A percentile compares a stretch with the other conserved stretches of the same genome.
Conservation (phyloP, 64 coral and sea anemone species). For the Stichodactyla helianthus region DNA sequence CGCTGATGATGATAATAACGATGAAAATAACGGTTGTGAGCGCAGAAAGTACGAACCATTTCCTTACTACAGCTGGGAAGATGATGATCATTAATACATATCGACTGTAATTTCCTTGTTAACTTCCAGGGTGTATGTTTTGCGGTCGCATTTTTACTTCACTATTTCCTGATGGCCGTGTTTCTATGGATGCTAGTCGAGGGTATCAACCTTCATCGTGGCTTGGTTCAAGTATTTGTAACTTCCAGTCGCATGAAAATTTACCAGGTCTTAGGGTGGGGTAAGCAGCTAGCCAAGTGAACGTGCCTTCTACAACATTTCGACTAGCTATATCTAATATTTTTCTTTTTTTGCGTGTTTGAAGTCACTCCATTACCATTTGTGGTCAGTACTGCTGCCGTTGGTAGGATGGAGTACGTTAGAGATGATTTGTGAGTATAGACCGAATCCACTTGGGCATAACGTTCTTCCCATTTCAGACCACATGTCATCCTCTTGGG, state of each 20-base stretch:
- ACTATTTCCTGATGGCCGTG: constrained; percentile 45
- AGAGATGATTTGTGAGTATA: constrained; percentile 42
- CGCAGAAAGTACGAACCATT: background rate
- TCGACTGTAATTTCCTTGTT: background rate
- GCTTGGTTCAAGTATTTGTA: constrained; percentile 46
- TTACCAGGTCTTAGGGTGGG: constrained; percentile 45
- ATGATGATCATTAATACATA: background rate
- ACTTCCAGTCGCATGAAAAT: constrained; percentile 35
- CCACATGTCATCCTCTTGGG: too few relatives aligned
- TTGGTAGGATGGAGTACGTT: constrained; percentile 21
- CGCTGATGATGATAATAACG: too few relatives aligned
- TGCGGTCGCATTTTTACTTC: constrained; percentile 29
- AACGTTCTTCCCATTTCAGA: too few relatives aligned
- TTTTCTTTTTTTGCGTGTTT: background rate
- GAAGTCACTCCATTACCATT: constrained; percentile 16
- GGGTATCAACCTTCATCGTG: constrained; percentile 51
- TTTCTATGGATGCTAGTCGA: constrained; percentile 61
- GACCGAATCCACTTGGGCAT: too few relatives aligned
- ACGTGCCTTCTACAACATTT: too few relatives aligned
- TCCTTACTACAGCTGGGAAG: background rate
- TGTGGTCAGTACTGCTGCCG: constrained; percentile 13
- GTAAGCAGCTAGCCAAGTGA: background rate
- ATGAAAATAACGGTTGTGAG: too few relatives aligned
- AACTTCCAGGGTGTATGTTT: constrained; percentile 26
- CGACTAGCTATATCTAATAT: background rate